phyloP scores from a whole-genome alignment of 2,113 vertebrate species.

The Aythya baeri region DNA sequence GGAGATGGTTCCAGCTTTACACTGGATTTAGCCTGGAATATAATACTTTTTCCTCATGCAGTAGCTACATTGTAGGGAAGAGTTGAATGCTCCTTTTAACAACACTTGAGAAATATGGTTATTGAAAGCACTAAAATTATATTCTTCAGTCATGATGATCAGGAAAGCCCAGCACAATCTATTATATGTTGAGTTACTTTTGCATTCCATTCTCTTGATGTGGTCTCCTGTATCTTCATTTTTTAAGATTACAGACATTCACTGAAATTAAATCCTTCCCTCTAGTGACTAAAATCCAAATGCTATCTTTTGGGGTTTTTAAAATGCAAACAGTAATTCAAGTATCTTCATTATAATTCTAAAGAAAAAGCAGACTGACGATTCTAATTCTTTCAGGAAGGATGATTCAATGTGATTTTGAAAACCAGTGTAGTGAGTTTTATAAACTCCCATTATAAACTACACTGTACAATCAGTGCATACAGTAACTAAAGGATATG shows the following conservation, averaged over 20 bases:
- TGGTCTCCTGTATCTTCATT: not conserved
- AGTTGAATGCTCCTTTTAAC: not conserved
- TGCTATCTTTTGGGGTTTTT: not conserved
- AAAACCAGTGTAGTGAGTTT: not conserved
- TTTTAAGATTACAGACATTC: not conserved
- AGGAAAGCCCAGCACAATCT: not conserved
- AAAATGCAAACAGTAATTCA: not conserved
- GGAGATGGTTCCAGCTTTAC: not conserved
- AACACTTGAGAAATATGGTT: not conserved
- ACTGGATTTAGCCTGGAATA: not conserved
- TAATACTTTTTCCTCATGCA: not conserved
- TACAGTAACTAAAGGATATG: too few relatives aligned
- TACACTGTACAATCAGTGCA: too few relatives aligned
- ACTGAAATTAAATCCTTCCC: not conserved
- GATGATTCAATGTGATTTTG: not conserved
- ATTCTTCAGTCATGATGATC: not conserved
- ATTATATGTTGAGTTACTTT: not conserved
- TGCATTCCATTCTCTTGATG: not conserved
- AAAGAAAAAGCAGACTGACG: not conserved
- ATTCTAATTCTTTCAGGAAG: not conserved
- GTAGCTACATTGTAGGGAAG: not conserved
- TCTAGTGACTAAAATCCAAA: not conserved
- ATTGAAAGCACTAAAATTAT: not conserved
- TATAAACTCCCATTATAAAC: not conserved
- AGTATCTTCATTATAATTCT: not conserved